Evolutionary conservation across 2,797 vertebrate species (phyloP), one percentile per base, ranked within the genome.

Genomic region (Apodemus agrarius): DNA sequence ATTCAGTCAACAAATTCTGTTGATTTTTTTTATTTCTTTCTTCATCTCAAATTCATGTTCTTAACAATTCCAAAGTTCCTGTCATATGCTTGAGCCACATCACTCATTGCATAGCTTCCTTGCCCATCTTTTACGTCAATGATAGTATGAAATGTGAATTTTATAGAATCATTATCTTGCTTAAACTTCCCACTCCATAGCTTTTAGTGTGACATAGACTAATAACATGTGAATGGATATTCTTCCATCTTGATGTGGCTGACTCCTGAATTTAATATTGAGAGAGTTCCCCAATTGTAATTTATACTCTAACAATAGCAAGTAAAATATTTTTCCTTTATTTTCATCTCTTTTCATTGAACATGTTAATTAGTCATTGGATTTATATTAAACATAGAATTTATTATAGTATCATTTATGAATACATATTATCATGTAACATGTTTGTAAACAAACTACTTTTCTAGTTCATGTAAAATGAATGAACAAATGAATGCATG

Each of bases 141-240:
- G 17, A 92, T 67, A 90, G 37, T 69, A 83, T 43, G 61, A 87
- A 96, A 79, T 79, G 29, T 40, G 65, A 52, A 92, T 92, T 59
- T 59, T 24, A 69, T 57, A 74, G 87, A 76, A 16, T 37, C 5
- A 88, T 69, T 89, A 26, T 43, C 46, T 46, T 57, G 5, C 54
- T 94, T 96, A 37, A 67, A 61, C 26, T 46, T 92, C 22, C 26
- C 67, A 63, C 65, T 24, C 26, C 11, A 52, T 37, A n/a, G 46
- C 7, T 85, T 95, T 65, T 63, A 43, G 1, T 74, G 81, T 78
- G n/a, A 92, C 24, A 76, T 49, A 43, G 16, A 90, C 29, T 26
- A 89, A 24, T 26, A 86, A 24, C 49, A 81, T 21, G 14, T 93
- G 89, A 83, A 19, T 34, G 17, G 16, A 40, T 4, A 72, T 11